Base-by-base conservation (phyloP, 2,113 vertebrate genomes). In the Hylia prasina region DNA sequence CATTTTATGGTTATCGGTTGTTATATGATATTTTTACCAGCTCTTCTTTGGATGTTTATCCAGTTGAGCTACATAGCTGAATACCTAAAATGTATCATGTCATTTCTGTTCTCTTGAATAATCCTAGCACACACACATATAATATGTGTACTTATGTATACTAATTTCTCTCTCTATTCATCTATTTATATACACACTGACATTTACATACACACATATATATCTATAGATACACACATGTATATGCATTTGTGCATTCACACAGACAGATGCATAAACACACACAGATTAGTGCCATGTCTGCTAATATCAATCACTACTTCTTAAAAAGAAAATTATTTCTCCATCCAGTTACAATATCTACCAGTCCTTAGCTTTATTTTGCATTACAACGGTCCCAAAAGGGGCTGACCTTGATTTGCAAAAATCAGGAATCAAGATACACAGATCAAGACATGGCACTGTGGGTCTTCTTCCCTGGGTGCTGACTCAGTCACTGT, bases 401-500 rank as follows among this genome's bases (percentile, higher is more conserved):
- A 90, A 78, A 91, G 20, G 47, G 16, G 16, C 12, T 72, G 65
- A 68, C 6, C 6, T 87, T 56, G 82, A 14, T 60, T 84, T 0
- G 2, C 12, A 64, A 81, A 88, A 77, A 35, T 40, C 27, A 60
- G 22, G 70, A 82, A 71, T 68, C 40, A 54, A 75, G 35, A 35
- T 64, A 42, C 13, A 79, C 47, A 66, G n/a, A 78, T 40, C 15
- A 53, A 80, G 33, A 45, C 31, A 22, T 12, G 42, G 31, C 22
- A 14, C 48, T 42, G 4, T 6, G 8, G 15, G 2, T 76, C 15
- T 63, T 88, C 60, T 82, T 85, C 28, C n/a, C n/a, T 44, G 35
- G 27, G 70, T 77, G 56, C 54, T 68, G 47, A 18, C 17, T 82
- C 25, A 9, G 28, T 48, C 0, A 0, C 5, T 35, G 0, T 10